Evolutionary conservation across 1,140 invertebrate genomes (phyloP).

Genomic region (Caenorhabditis remanei): DNA sequence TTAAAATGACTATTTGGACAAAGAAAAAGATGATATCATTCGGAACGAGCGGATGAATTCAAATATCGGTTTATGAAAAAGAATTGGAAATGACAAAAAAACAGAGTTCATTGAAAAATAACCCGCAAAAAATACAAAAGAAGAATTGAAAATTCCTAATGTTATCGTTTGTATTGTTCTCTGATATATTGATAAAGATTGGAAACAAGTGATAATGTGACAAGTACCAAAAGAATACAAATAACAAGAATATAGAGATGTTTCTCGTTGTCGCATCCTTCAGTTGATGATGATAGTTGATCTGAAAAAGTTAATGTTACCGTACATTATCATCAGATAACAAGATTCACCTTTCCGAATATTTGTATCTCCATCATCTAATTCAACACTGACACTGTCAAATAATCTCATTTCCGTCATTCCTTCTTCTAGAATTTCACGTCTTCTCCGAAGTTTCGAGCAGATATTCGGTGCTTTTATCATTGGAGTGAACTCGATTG

Average conservation of each 20-base stretch:
- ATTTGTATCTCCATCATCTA: conserved; percentile 37
- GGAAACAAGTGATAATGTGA: conserved; percentile 37
- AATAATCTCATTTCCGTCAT: conserved; percentile 60
- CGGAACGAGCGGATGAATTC: background rate
- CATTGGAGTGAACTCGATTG: conserved; percentile 70
- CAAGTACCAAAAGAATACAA: background rate
- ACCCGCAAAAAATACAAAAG: conserved; percentile 6
- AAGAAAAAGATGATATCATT: background rate
- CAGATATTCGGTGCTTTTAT: conserved; percentile 48
- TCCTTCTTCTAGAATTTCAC: conserved; percentile 36
- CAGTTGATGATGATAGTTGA: background rate
- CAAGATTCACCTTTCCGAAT: background rate
- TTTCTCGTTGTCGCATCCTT: background rate
- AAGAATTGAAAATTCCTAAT: background rate
- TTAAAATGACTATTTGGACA: background rate
- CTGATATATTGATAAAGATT: conserved; percentile 51
- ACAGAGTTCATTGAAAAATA: conserved; percentile 22
- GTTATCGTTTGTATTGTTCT: conserved; percentile 40
- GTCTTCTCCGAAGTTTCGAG: conserved; percentile 35
- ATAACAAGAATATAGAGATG: conserved; percentile 21
- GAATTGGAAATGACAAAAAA: conserved; percentile 1
- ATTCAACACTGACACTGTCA: conserved; percentile 60
- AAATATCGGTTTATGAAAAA: background rate
- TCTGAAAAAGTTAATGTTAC: background rate
- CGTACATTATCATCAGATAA: no score